A percentile compares a stretch with the other conserved stretches of the same genome.
Conservation (phyloP, 2,888 invertebrate genomes). For the Eupithecia abbreviata region DNA sequence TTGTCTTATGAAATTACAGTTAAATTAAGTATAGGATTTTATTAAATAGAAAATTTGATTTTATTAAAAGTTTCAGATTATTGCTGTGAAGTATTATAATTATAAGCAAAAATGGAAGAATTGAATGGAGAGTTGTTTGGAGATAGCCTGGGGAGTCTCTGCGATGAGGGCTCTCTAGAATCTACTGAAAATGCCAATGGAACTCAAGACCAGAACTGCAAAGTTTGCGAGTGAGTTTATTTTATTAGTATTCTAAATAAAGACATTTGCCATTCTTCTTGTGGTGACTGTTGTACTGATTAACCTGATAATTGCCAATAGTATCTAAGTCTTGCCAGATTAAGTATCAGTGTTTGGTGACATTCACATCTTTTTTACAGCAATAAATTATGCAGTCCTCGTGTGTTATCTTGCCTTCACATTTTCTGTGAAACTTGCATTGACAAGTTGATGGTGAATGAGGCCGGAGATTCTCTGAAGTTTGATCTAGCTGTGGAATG, state of each 20-base stretch:
- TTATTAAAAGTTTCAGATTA: slow-evolving; percentile 67
- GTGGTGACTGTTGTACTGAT: not conserved
- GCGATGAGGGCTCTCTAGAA: slow-evolving; percentile 81
- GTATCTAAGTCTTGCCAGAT: not conserved
- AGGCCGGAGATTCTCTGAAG: slow-evolving; percentile 87
- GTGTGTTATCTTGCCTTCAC: slow-evolving; percentile 96
- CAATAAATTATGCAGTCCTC: slow-evolving; percentile 90
- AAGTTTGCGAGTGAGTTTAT: slow-evolving; percentile 85
- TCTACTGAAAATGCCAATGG: slow-evolving; percentile 78
- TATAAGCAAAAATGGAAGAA: slow-evolving; percentile 85
- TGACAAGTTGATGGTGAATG: slow-evolving; percentile 89
- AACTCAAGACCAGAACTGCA: slow-evolving; percentile 85
- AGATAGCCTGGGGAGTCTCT: slow-evolving; percentile 77
- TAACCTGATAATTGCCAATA: not conserved
- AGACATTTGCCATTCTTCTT: not conserved
- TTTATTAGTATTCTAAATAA: not conserved
- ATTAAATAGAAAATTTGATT: not conserved
- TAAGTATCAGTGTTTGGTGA: not conserved
- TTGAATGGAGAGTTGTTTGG: slow-evolving; percentile 81
- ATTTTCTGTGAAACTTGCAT: slow-evolving; percentile 97
- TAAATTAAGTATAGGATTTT: not conserved
- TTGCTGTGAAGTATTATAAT: slow-evolving; percentile 77
- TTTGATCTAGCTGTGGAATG: slow-evolving; percentile 87
- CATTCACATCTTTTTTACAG: slow-evolving; percentile 66
- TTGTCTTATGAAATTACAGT: not conserved